phyloP scores from a whole-genome alignment of 2,888 invertebrate species.

The Muschampia plurimacula region DNA sequence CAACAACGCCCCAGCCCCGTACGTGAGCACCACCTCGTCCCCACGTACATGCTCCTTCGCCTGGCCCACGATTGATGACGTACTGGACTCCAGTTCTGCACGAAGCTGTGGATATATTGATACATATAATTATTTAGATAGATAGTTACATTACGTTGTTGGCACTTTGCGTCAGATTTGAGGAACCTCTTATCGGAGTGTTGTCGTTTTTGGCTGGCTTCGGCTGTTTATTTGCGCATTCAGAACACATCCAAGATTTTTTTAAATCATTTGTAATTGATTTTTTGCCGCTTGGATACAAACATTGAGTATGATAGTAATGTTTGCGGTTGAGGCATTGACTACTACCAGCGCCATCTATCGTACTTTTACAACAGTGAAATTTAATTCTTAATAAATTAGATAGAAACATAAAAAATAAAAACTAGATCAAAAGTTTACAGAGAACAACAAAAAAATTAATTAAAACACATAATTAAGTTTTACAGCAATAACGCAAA shows the following conservation, averaged over 20 bases:
- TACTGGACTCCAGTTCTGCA: constrained; percentile 77
- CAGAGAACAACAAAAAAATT: no score
- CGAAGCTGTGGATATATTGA: constrained; percentile 57
- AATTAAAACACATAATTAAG: no score
- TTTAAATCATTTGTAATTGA: background rate
- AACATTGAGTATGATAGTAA: background rate
- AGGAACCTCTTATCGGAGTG: background rate
- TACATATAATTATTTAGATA: no score
- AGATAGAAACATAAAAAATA: no score
- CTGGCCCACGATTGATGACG: constrained; percentile 93
- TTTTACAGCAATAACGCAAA: no score
- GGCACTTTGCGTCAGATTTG: background rate
- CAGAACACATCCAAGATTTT: background rate
- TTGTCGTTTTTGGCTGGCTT: background rate
- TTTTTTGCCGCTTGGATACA: background rate
- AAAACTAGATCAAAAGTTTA: no score
- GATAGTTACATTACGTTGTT: background rate
- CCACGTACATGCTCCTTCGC: constrained; percentile 96
- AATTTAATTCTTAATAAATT: no score
- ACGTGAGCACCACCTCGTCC: constrained; percentile 95
- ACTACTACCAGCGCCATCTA: background rate
- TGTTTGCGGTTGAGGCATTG: background rate
- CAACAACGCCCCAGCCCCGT: constrained; percentile 91
- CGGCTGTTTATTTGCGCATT: background rate
- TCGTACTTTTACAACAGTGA: no score